A percentile compares a stretch with the other conserved stretches of the same genome.
Evolutionary conservation across 2,113 vertebrate species (phyloP).

Genomic region (Canis aureus): DNA sequence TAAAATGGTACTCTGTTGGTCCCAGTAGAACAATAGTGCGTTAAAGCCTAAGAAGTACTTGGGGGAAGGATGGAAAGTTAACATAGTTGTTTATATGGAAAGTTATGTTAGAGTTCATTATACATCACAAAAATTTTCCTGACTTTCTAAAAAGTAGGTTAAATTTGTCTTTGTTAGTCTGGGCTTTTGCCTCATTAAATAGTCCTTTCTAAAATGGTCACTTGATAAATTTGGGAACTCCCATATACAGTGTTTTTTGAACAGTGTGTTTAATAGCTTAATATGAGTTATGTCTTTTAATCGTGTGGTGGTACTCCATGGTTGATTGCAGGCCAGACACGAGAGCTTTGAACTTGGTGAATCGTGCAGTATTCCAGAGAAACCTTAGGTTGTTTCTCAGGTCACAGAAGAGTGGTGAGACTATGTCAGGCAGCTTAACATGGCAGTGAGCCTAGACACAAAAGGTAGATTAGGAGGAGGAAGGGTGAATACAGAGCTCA

Average conservation of each 20-base stretch:
- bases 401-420: not conserved
- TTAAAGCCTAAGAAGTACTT: not conserved
- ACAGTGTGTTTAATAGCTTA: not conserved
- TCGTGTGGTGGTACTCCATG: not conserved
- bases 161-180: not conserved
- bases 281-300: not conserved
- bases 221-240: not conserved
- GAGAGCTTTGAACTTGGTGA: not conserved
- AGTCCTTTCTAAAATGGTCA: conserved; percentile 27
- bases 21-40: not conserved
- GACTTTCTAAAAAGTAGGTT: not conserved
- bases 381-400: not conserved
- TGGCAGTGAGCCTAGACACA: not conserved
- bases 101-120: not conserved
- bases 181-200: not conserved
- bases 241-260: not conserved
- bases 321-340: not conserved
- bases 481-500: not conserved
- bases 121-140: not conserved
- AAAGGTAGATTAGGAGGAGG: not conserved
- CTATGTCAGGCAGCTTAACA: not conserved
- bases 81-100: not conserved
- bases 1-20: not conserved
- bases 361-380: not conserved
- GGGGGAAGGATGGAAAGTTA: not conserved